Conservation (phyloP, 2,888 invertebrate genomes). For the Chesias legatella region DNA sequence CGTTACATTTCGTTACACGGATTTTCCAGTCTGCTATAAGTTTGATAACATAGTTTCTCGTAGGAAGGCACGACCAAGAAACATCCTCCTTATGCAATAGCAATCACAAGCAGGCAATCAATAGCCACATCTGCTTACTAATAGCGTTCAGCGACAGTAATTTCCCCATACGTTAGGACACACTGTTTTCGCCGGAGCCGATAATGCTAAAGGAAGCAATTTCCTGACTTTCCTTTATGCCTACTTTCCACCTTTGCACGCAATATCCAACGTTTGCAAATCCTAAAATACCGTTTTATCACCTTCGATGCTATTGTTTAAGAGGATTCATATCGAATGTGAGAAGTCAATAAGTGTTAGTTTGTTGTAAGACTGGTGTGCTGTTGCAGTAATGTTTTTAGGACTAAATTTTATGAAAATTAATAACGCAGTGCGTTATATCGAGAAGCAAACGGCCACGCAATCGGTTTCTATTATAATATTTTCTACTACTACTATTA, state of each 20-base stretch:
- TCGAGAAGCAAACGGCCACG: too few species aligned
- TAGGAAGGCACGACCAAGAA: not conserved
- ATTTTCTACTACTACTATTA: too few species aligned
- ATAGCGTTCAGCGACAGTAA: constrained; percentile 9
- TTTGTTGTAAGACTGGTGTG: too few species aligned
- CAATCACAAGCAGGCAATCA: constrained; percentile 12
- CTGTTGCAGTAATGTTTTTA: too few species aligned
- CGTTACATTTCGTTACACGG: too few species aligned
- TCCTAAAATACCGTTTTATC: constrained; percentile 18
- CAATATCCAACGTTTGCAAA: constrained; percentile 31
- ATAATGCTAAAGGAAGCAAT: constrained; percentile 27
- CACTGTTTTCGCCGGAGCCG: constrained; percentile 14
- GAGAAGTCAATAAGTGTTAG: too few species aligned
- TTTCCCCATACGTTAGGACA: constrained; percentile 9
- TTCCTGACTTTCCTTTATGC: constrained; percentile 32
- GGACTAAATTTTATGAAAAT: too few species aligned
- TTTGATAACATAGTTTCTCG: too few species aligned
- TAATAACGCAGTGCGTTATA: too few species aligned
- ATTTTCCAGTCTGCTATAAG: too few species aligned
- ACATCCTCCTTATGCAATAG: constrained; percentile 4
- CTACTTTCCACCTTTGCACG: constrained; percentile 27
- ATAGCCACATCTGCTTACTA: constrained; percentile 11
- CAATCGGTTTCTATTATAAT: too few species aligned
- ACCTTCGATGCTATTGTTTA: not conserved
- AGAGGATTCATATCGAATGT: too few species aligned